Evolutionary conservation across 2,797 vertebrate genomes (phyloP).

Genomic region (Sebastes aleutianus): DNA sequence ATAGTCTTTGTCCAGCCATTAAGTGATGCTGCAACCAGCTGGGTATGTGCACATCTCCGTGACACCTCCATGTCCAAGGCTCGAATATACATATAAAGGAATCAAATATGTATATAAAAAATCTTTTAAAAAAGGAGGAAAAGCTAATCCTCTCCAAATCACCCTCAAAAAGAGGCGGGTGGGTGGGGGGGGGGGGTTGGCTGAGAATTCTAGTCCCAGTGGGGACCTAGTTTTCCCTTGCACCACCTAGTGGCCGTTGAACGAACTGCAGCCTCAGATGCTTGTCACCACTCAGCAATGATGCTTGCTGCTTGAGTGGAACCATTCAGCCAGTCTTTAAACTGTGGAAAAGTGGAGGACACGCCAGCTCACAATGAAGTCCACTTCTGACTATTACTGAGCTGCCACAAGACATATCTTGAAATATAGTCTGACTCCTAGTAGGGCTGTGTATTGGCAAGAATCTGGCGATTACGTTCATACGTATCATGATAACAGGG

Average conservation of each 20-base stretch:
- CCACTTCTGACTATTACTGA: neutral
- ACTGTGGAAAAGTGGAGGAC: neutral
- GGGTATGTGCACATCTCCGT: neutral
- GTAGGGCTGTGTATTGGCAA: no score
- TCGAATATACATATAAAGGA: no score
- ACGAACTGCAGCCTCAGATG: neutral
- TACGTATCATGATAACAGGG: no score
- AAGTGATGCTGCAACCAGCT: neutral
- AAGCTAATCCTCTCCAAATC: no score
- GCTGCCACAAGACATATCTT: neutral
- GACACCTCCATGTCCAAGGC: no score
- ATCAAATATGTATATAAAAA: no score
- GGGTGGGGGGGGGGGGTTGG: no score
- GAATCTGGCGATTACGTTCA: no score
- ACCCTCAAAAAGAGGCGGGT: no score
- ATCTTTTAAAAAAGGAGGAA: no score
- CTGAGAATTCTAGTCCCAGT: rapidly evolving
- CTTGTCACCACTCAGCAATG: rapidly evolving
- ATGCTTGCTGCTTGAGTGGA: neutral
- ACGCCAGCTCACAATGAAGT: neutral
- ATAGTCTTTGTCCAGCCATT: no score
- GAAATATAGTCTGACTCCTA: neutral
- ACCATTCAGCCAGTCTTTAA: neutral
- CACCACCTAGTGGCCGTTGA: neutral
- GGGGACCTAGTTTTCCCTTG: rapidly evolving